These are phyloP conservation scores for Rhingia rostrata DNA, from an alignment of 2,888 invertebrate genomes.

Conservation along the genomic window DNA sequence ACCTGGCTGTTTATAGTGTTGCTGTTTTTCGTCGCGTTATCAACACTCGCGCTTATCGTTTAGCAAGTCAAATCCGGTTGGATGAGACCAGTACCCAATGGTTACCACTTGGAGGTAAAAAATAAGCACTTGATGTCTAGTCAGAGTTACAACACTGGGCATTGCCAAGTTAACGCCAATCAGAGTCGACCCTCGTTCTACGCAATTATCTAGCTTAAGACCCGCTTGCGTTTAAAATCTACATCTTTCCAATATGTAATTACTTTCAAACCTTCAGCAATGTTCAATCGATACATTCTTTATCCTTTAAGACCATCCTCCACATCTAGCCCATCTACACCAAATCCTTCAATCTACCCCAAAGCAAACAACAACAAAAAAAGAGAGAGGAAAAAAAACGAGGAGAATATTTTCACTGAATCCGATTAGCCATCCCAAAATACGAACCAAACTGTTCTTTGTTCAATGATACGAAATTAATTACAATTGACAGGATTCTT, in stretches of 20 bases:
- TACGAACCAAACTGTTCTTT: conserved; percentile 46
- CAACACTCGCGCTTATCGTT: no score
- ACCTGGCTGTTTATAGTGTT: no score
- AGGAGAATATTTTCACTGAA: conserved; percentile 34
- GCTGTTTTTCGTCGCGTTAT: no score
- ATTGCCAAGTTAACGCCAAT: no score
- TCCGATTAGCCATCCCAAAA: conserved; percentile 52
- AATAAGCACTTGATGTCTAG: no score
- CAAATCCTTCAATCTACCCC: neutral
- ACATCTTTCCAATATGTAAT: conserved; percentile 32
- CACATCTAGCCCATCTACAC: neutral
- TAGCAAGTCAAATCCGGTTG: no score
- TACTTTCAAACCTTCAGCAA: conserved; percentile 28
- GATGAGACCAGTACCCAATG: no score
- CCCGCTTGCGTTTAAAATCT: conserved; percentile 2
- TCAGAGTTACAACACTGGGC: no score
- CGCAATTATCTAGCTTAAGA: no score
- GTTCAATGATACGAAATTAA: conserved; percentile 61
- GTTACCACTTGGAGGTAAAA: no score
- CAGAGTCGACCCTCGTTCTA: neutral
- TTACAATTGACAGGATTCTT: conserved; percentile 62
- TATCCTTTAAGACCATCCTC: conserved; percentile 34
- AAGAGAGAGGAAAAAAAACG: conserved; percentile 1
- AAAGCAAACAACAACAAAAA: neutral
- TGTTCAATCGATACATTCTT: conserved; percentile 42